Percentiles rank a stretch among this genome's conserved stretches.
Evolutionary conservation across 1,140 invertebrate species (phyloP).

Genomic region (Lepidurus couesii): DNA sequence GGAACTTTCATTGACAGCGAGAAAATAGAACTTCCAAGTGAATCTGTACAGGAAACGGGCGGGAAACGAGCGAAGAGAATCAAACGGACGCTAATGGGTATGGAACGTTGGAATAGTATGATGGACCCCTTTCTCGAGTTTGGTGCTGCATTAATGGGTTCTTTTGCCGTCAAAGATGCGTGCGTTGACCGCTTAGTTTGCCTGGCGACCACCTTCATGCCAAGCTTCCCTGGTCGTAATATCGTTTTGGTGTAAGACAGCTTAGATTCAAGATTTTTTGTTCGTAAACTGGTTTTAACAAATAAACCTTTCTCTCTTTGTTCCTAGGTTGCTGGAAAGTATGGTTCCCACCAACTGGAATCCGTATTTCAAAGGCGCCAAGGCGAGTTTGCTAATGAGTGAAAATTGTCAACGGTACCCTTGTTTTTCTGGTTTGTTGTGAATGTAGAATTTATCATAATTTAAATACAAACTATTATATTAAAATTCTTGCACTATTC

Average conservation of each 20-base stretch:
- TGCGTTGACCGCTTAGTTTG: background rate
- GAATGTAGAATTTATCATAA: background rate
- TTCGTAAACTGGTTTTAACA: background rate
- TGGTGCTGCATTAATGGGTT: background rate
- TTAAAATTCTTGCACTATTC: background rate
- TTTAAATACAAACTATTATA: background rate
- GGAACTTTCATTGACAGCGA: background rate
- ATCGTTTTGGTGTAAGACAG: background rate
- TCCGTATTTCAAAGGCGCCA: background rate
- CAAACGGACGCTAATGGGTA: background rate
- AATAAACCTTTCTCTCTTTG: background rate
- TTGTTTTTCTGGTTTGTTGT: background rate
- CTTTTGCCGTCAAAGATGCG: background rate
- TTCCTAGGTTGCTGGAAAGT: background rate
- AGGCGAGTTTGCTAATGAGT: conserved; percentile 9
- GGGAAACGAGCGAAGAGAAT: background rate
- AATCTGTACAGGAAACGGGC: background rate
- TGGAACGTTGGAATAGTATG: background rate
- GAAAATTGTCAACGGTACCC: conserved; percentile 5
- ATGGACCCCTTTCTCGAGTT: background rate
- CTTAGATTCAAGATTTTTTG: background rate
- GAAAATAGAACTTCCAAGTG: background rate
- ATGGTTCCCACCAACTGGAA: background rate
- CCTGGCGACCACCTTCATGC: background rate
- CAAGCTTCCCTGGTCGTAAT: background rate